These are phyloP conservation scores for Agapornis canus DNA, from an alignment of 2,797 vertebrate genomes.

Conservation along the genomic window DNA sequence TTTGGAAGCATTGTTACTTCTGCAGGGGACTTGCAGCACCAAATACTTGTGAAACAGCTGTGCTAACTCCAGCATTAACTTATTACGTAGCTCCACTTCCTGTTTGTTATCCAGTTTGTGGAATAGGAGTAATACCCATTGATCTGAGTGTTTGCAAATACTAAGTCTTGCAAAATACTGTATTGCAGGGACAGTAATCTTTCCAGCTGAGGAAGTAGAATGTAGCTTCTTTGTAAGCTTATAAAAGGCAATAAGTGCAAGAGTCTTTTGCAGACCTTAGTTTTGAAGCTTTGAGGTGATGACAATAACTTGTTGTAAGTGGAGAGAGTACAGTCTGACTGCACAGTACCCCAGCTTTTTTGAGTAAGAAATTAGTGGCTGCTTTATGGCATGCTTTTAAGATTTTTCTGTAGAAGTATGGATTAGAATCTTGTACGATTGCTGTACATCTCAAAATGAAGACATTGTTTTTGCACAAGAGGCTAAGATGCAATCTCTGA, in stretches of 20 bases:
- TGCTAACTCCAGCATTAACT: not conserved
- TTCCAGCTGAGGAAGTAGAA: not conserved
- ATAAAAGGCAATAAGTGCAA: not conserved
- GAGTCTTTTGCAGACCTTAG: not conserved
- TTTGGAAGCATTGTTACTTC: not conserved
- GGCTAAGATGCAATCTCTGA: not conserved
- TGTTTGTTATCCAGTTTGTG: not conserved
- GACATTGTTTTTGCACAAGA: not conserved
- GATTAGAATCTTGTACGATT: not conserved
- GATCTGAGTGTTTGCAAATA: not conserved
- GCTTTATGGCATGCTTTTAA: not conserved
- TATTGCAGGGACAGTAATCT: not conserved
- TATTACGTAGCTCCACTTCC: not conserved
- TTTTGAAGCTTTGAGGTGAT: not conserved
- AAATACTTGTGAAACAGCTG: not conserved
- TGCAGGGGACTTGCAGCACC: not conserved
- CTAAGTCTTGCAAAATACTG: not conserved
- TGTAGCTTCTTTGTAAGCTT: not conserved
- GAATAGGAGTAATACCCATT: not conserved
- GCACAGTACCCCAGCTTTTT: not conserved
- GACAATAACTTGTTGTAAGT: not conserved
- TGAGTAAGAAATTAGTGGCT: not conserved
- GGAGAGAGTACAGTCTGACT: not conserved
- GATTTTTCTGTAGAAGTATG: not conserved
- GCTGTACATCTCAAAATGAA: not conserved